These are phyloP conservation scores for Nephrotoma flavescens DNA, from an alignment of 2,888 invertebrate genomes.

Conservation along the genomic window DNA sequence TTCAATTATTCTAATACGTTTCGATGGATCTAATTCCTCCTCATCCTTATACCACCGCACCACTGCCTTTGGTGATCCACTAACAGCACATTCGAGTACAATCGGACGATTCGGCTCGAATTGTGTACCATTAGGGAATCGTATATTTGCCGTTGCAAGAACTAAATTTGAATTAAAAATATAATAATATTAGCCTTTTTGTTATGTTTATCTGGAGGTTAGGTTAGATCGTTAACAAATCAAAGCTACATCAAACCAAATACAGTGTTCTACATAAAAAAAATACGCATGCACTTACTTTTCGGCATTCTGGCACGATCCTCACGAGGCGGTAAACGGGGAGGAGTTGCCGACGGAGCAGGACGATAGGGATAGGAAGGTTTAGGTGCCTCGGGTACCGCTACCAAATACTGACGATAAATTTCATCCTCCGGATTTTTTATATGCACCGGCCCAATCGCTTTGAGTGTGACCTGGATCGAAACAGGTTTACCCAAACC, in stretches of 20 bases:
- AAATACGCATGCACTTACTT: constrained; percentile 13
- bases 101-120: not conserved
- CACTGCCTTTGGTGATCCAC: constrained; percentile 60
- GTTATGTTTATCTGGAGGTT: not conserved
- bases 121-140: not conserved
- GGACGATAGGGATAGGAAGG: constrained; percentile 32
- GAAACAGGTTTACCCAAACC: constrained; percentile 61
- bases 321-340: constrained; percentile 19
- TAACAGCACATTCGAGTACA: constrained; percentile 53
- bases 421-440: constrained; percentile 38
- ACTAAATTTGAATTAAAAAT: not conserved
- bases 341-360: constrained; percentile 22
- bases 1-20: constrained; percentile 39
- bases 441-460: constrained; percentile 51
- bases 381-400: constrained; percentile 25
- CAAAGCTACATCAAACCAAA: constrained; percentile 5
- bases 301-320: constrained; percentile 11
- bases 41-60: constrained; percentile 75
- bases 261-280: not conserved
- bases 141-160: not conserved
- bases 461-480: constrained; percentile 58
- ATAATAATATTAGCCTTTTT: not conserved
- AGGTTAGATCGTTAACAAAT: not conserved
- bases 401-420: constrained; percentile 38
- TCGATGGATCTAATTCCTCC: constrained; percentile 36